Conservation (phyloP, 2,797 vertebrate genomes). For the Chaetodon trifasciatus region DNA sequence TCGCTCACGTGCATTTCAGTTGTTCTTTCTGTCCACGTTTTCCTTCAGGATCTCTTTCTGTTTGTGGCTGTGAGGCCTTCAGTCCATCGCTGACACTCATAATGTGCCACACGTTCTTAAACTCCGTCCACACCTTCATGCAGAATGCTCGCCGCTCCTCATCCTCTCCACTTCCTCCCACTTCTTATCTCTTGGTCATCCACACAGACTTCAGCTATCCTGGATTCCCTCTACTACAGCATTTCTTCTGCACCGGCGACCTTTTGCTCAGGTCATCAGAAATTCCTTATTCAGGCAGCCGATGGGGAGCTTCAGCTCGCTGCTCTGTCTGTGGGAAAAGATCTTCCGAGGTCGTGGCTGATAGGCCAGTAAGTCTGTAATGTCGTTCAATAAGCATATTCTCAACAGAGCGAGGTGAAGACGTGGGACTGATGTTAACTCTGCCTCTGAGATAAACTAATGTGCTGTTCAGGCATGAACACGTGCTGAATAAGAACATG, state of each 20-base stretch:
- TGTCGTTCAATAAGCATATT: conserved; percentile 65
- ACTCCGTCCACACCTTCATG: background rate
- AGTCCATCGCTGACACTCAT: too few relatives aligned
- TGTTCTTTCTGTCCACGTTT: too few relatives aligned
- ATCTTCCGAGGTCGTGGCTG: conserved; percentile 35
- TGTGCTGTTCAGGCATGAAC: conserved; percentile 36
- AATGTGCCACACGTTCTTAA: too few relatives aligned
- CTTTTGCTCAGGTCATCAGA: conserved; percentile 62
- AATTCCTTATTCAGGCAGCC: conserved; percentile 64
- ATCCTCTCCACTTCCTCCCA: conserved; percentile 43
- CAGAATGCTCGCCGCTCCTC: conserved; percentile 40
- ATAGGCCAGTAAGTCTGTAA: conserved; percentile 47
- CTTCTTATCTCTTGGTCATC: conserved; percentile 64
- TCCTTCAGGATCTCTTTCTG: too few relatives aligned
- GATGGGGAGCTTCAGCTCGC: conserved; percentile 37
- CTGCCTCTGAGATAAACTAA: conserved; percentile 24
- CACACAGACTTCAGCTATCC: conserved; percentile 47
- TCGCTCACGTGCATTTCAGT: too few relatives aligned
- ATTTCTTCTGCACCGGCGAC: conserved; percentile 62
- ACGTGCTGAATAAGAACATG: conserved; percentile 19
- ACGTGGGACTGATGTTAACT: conserved; percentile 31
- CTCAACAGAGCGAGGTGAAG: conserved; percentile 36
- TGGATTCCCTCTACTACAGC: conserved; percentile 60
- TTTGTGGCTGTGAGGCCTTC: too few relatives aligned
- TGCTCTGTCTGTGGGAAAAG: conserved; percentile 35